Evolutionary conservation across 1,140 invertebrate genomes (phyloP).

Genomic region (Chironomus striatipennis): DNA sequence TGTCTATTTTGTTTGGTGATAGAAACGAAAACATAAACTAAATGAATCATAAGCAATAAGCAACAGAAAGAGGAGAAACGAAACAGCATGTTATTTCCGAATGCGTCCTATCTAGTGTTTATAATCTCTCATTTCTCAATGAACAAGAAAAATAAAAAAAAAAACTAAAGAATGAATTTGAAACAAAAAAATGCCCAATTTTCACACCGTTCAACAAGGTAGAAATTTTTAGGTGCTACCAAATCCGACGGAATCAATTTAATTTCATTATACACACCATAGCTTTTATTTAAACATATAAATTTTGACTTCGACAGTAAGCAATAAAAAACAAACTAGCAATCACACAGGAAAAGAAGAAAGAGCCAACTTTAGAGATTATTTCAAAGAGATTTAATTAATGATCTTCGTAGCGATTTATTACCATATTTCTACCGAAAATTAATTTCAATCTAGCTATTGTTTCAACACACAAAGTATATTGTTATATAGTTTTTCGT

Average conservation of each 20-base stretch:
- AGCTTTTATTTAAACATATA: no score
- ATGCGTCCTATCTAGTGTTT: background rate
- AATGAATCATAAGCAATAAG: background rate
- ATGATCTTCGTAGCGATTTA: slow-evolving; percentile 21
- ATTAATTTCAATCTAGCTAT: slow-evolving; percentile 3
- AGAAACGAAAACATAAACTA: background rate
- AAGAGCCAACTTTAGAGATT: background rate
- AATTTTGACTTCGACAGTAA: background rate
- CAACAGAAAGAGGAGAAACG: background rate
- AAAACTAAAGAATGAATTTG: background rate
- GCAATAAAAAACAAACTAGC: background rate
- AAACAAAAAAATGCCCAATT: background rate
- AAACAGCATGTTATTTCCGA: slow-evolving; percentile 12
- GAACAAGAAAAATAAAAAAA: background rate
- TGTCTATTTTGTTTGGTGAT: no score
- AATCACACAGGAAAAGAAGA: background rate
- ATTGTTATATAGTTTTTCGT: background rate
- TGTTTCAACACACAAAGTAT: background rate
- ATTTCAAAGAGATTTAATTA: slow-evolving; percentile 22
- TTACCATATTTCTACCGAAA: slow-evolving; percentile 10
- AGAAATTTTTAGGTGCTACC: background rate
- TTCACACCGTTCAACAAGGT: slow-evolving; percentile 10
- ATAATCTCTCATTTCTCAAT: background rate
- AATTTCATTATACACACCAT: background rate
- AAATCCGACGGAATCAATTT: slow-evolving; percentile 8